These are phyloP conservation scores for Campylorhamphus procurvoides DNA, from an alignment of 2,113 vertebrate genomes.

Conservation along the genomic window DNA sequence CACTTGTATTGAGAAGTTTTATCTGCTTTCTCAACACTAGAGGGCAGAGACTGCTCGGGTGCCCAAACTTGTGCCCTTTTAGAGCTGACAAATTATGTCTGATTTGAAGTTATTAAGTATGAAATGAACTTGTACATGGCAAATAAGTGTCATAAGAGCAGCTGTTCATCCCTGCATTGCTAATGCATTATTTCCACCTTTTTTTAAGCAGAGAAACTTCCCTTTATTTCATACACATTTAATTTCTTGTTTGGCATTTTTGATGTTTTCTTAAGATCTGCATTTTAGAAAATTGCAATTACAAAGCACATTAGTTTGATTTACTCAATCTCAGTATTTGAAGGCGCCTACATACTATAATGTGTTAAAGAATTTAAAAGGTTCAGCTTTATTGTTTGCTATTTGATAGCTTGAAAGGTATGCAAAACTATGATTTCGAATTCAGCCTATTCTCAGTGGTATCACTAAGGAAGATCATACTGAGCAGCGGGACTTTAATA, in stretches of 20 bases:
- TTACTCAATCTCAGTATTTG: slow-evolving; percentile 20
- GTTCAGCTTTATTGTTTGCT: slow-evolving; percentile 42
- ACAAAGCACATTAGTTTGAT: slow-evolving; percentile 10
- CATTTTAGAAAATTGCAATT: slow-evolving; percentile 22
- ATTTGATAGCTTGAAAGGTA: slow-evolving; percentile 66
- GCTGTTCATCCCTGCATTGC: not conserved
- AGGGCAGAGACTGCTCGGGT: slow-evolving; percentile 79
- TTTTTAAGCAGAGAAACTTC: not conserved
- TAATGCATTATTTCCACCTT: slow-evolving; percentile 2
- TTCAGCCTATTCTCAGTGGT: slow-evolving; percentile 66
- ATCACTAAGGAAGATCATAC: slow-evolving; percentile 63
- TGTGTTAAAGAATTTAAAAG: slow-evolving; percentile 56
- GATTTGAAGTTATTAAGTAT: slow-evolving; percentile 58
- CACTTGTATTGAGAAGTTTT: slow-evolving; percentile 40
- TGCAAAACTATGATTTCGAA: slow-evolving; percentile 67
- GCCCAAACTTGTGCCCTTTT: slow-evolving; percentile 75
- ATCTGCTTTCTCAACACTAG: slow-evolving; percentile 84
- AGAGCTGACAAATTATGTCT: slow-evolving; percentile 64
- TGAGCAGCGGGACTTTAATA: slow-evolving; percentile 66
- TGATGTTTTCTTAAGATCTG: not conserved
- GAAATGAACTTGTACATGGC: slow-evolving; percentile 18
- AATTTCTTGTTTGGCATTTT: not conserved
- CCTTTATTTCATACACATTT: not conserved
- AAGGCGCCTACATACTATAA: slow-evolving; percentile 6
- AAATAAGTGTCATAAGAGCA: not conserved